These are phyloP conservation scores for Stegana nigrithorax DNA, from an alignment of 2,888 invertebrate genomes.

Conservation along the genomic window DNA sequence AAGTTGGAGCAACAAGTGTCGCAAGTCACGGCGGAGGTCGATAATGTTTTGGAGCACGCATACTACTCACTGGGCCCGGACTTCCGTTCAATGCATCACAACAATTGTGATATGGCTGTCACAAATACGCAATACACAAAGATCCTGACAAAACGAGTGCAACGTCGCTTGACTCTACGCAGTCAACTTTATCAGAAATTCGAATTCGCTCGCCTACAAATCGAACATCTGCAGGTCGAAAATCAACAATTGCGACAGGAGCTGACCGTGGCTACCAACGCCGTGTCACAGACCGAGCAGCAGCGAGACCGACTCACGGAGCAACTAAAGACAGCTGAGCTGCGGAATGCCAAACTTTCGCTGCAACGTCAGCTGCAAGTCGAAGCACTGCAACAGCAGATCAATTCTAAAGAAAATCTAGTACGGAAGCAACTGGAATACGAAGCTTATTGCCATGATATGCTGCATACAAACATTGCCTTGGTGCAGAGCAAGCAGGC, in stretches of 20 bases:
- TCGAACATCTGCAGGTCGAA: conserved; percentile 78
- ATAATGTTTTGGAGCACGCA: too few species aligned
- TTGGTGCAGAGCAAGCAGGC: conserved; percentile 75
- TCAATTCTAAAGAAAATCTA: not conserved
- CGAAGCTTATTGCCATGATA: conserved; percentile 71
- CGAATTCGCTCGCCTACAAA: conserved; percentile 71
- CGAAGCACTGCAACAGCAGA: not conserved
- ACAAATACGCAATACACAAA: too few species aligned
- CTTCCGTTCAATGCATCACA: too few species aligned
- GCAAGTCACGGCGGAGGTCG: too few species aligned
- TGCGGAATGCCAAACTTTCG: not conserved
- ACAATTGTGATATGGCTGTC: too few species aligned
- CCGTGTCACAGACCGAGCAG: conserved; percentile 74
- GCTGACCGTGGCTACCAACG: conserved; percentile 72
- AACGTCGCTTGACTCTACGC: conserved; percentile 73
- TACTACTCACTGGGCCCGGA: too few species aligned
- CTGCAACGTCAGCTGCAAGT: not conserved
- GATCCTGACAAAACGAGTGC: too few species aligned
- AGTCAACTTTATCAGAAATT: conserved; percentile 74
- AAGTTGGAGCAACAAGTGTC: too few species aligned
- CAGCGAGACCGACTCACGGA: conserved; percentile 73
- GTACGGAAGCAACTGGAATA: not conserved
- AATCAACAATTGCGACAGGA: conserved; percentile 76
- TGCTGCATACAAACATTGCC: conserved; percentile 73
- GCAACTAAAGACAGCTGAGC: conserved; percentile 69